Evolutionary conservation across 1,140 invertebrate genomes (phyloP), one percentile per base, ranked within the genome.

Genomic region (Pteromalus puparum): DNA sequence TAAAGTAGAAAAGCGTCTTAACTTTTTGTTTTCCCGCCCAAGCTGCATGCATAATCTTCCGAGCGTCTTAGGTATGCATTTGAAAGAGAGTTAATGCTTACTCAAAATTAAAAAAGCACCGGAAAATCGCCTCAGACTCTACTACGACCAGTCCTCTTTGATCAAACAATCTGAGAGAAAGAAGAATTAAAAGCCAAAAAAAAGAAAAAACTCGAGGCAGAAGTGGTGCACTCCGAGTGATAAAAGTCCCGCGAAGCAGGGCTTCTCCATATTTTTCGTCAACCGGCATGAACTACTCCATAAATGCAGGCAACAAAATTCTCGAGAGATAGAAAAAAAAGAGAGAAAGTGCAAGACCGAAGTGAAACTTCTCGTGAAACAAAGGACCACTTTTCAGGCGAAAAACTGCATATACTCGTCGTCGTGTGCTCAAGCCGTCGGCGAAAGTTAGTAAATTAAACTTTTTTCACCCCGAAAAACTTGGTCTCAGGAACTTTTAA

Each of bases 391-490:
- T 85, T 85, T 80, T 4, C 61, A 53, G 72, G 30, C 46, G 28
- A 85, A 85, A 80, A 85, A 81, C 53, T 72, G 82, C 82, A 76
- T 83, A 83, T 83, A 78, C 65, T 78, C n/a, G 75, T 83, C 38
- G 75, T 68, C 46, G 81, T n/a, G 18, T n/a, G 18, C 53, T 48
- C 46, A 61, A 61, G 53, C 53, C 53, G 21, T n/a, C 15, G 38
- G 73, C 38, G 48, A 46, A 85, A 80, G 77, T 86, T 84, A 38
- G 85, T 86, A 81, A 86, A 83, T 83, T 83, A 82, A 83, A 84
- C 82, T 82, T 86, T 81, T 86, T 85, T 78, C 42, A 30, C 21
- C 73, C 72, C 82, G 24, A 46, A 30, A 81, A 87, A 77, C 77
- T 38, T 83, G 15, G 42, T 12, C 75, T 84, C 28, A 73, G 61